Evolutionary conservation across 2,113 vertebrate species (phyloP).

Genomic region (Syrrhaptes paradoxus): DNA sequence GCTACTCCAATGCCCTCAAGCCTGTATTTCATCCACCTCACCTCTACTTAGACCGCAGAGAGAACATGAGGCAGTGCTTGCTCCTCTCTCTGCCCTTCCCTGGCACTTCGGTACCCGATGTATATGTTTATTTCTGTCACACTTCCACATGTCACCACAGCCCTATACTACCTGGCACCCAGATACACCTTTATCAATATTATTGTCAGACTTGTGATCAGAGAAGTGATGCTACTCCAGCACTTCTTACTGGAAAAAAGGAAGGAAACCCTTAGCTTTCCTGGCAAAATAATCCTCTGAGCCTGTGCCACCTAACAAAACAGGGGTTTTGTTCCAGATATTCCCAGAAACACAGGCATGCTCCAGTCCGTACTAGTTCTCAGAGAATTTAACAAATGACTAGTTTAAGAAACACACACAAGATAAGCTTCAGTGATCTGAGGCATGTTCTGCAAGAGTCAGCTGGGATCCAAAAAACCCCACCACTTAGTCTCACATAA

Average conservation of each 20-base stretch:
- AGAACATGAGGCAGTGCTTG: fast-evolving
- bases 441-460: not conserved
- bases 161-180: not conserved
- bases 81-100: not conserved
- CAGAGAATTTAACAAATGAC: not conserved
- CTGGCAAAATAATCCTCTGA: not conserved
- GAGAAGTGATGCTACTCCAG: not conserved
- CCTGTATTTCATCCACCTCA: not conserved
- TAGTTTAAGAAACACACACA: not conserved
- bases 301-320: not conserved
- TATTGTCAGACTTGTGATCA: not conserved
- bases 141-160: not conserved
- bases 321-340: not conserved
- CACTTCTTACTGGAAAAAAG: not conserved
- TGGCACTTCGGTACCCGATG: not conserved
- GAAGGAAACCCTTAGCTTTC: not conserved
- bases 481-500: not conserved
- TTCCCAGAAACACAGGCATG: not conserved
- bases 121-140: not conserved
- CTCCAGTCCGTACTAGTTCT: not conserved
- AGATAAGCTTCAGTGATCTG: not conserved
- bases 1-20: not conserved
- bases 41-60: not conserved
- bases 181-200: not conserved
- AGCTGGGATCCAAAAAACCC: not conserved